These are phyloP conservation scores for Drosophila takahashii DNA, from an alignment of 1,140 invertebrate species.

Conservation along the genomic window DNA sequence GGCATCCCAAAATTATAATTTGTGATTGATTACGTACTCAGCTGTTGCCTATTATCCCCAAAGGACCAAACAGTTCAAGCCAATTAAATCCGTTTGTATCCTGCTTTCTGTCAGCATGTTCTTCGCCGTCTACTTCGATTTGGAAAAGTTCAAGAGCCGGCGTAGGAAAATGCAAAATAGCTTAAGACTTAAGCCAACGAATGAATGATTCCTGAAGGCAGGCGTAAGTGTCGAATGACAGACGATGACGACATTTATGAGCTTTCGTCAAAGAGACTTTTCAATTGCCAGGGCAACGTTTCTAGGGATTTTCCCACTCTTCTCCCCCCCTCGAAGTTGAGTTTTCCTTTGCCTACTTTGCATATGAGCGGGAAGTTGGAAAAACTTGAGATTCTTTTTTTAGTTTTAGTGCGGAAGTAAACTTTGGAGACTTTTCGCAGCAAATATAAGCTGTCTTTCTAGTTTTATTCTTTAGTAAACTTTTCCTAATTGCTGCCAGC, in stretches of 20 bases:
- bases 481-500: constrained; percentile 25
- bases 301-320: constrained; percentile 1
- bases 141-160: not conserved
- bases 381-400: constrained; percentile 18
- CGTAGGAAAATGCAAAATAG: constrained; percentile 26
- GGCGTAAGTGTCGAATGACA: constrained; percentile 33
- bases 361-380: constrained; percentile 12
- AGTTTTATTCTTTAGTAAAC: constrained; percentile 7
- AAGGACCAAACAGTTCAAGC: constrained; percentile 27
- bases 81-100: constrained; percentile 35
- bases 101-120: constrained; percentile 22
- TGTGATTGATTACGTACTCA: constrained; percentile 36
- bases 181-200: constrained; percentile 30
- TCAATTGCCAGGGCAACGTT: constrained; percentile 35
- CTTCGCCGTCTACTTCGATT: not conserved
- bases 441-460: constrained; percentile 8
- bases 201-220: constrained; percentile 30
- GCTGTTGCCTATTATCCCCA: constrained; percentile 26
- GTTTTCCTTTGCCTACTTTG: constrained; percentile 30
- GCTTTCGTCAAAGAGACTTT: constrained; percentile 32
- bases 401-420: constrained; percentile 3
- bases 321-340: not conserved
- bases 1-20: constrained; percentile 19
- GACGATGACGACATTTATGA: constrained; percentile 44
- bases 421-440: constrained; percentile 32